Percentiles rank a stretch among this genome's conserved stretches.
Conservation (phyloP, 2,113 vertebrate species). For the Aegithalos caudatus region DNA sequence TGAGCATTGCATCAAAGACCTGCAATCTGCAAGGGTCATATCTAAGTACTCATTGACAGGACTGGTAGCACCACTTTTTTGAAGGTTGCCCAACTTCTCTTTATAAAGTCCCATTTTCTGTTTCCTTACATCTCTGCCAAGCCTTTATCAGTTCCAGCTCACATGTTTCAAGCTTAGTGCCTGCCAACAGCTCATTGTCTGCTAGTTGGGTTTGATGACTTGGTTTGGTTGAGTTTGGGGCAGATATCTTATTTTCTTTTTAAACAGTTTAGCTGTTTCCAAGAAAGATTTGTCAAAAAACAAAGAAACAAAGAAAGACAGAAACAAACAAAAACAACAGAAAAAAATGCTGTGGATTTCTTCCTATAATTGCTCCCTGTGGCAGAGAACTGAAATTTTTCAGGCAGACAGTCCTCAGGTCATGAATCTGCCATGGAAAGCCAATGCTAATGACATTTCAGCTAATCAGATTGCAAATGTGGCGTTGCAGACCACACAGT, state of each 20-base stretch:
- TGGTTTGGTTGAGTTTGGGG: background rate
- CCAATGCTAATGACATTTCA: background rate
- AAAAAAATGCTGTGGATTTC: background rate
- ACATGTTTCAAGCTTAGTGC: background rate
- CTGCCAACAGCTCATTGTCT: background rate
- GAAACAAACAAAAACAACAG: background rate
- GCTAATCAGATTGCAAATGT: background rate
- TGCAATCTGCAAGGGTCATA: constrained; percentile 32
- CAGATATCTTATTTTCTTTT: background rate
- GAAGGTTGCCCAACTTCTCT: constrained; percentile 37
- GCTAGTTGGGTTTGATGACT: background rate
- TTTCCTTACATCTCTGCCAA: constrained; percentile 26
- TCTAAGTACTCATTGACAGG: constrained; percentile 42
- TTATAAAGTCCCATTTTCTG: constrained; percentile 30
- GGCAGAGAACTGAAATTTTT: background rate
- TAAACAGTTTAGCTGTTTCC: background rate
- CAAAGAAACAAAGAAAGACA: background rate
- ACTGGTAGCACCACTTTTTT: constrained; percentile 51
- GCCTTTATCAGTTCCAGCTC: background rate
- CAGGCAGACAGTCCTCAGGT: background rate
- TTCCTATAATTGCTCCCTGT: background rate
- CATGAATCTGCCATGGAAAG: background rate
- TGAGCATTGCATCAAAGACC: constrained; percentile 27
- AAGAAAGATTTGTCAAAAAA: background rate
- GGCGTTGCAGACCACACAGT: background rate